These are phyloP conservation scores for Dendropsophus ebraccatus DNA, from an alignment of 2,113 vertebrate species.

Conservation along the genomic window DNA sequence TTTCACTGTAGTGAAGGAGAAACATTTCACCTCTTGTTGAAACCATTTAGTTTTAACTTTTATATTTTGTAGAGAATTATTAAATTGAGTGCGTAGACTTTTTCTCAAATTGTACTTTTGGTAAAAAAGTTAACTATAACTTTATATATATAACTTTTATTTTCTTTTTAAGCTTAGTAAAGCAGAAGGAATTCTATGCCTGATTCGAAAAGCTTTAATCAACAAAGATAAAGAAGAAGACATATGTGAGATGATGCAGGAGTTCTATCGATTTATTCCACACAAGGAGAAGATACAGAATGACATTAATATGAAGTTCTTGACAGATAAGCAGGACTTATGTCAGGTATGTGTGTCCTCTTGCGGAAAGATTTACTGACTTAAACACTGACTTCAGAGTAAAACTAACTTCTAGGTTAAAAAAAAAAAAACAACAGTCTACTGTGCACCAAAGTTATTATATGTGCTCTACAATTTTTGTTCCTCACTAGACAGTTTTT, in stretches of 20 bases:
- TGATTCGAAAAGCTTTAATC: constrained; percentile 69
- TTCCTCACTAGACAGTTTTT: too few relatives aligned
- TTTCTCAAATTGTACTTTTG: background rate
- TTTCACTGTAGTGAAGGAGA: too few relatives aligned
- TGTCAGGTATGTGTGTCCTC: constrained; percentile 77
- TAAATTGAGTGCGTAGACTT: too few relatives aligned
- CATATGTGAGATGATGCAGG: constrained; percentile 66
- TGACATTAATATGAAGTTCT: constrained; percentile 61
- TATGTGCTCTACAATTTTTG: too few relatives aligned
- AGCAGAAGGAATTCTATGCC: constrained; percentile 81
- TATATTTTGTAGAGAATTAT: background rate
- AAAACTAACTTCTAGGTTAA: too few relatives aligned
- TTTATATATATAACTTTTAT: background rate
- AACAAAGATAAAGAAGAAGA: constrained; percentile 39
- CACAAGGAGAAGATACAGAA: constrained; percentile 55
- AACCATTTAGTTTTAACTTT: too few relatives aligned
- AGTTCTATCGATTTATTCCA: constrained; percentile 74
- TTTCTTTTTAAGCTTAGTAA: constrained; percentile 76
- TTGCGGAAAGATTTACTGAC: too few relatives aligned
- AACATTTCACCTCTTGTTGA: too few relatives aligned
- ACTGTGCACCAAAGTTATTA: too few relatives aligned
- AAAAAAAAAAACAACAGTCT: too few relatives aligned
- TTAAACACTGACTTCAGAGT: too few relatives aligned
- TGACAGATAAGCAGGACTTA: constrained; percentile 80
- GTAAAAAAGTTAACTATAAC: background rate